Base-by-base conservation (phyloP, 2,113 vertebrate species). In the Haliaeetus leucogaster region DNA sequence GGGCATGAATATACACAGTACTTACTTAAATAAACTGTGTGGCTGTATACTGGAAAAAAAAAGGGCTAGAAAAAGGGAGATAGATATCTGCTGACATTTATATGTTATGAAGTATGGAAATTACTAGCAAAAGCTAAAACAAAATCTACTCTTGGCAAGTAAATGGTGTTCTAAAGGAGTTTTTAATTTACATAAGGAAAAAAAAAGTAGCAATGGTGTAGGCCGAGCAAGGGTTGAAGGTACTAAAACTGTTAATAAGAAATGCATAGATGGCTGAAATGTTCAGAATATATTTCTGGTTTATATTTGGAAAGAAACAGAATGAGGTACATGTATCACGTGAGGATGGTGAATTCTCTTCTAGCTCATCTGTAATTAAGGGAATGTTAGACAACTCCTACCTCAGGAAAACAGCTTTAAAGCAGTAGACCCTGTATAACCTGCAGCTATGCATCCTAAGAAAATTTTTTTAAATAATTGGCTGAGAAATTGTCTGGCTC, bases 281-380 rank as follows among this genome's bases (percentile, higher is more conserved):
- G 17, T 67, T 74, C n/a, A 63, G 34, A 43, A 82, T 70, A 59
- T 71, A 76, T 43, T 87, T 90, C 59, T 81, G 16, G 19, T 43
- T 91, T 81, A 43, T 55, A 47, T 71, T 91, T 89, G 36, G 25
- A 74, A 90, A 66, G 20, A 87, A 89, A 62, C 7, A 85, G 91
- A 22, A 25, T 14, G 5, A 18, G 32, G 13, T n/a, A 53, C 30
- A 9, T 42, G 12, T 43, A 40, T 56, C 19, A 26, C 0, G 0
- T 56, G 53, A 91, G 34, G 21, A 34, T 13, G 27, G 83, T 18
- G 2, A 88, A 61, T 67, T 87, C 12, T 89, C 74, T 93, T 74
- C 50, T n/a, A 74, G 25, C 5, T 29, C 32, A 22, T 67, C 15
- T 79, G 9, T 40, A 71, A 55, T 45, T 71, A 78, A 79, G 52